phyloP scores from a whole-genome alignment of 2,797 vertebrate species.

The Antennarius maculatus region DNA sequence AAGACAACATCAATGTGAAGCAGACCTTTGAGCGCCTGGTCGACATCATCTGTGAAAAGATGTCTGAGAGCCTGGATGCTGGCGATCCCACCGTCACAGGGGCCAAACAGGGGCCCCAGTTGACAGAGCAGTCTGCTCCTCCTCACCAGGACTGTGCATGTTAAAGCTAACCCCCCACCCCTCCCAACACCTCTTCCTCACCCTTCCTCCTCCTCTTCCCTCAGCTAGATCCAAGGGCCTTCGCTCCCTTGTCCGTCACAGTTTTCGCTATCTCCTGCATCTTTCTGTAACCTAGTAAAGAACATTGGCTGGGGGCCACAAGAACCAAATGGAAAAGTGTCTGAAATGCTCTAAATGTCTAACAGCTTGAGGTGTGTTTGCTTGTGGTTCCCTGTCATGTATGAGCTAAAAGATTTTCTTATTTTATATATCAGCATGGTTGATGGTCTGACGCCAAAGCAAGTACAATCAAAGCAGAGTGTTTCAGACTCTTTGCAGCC shows the following conservation, averaged over 20 bases:
- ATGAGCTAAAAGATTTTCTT: conserved; percentile 5
- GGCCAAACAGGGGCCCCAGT: conserved; percentile 94
- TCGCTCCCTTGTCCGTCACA: conserved; percentile 43
- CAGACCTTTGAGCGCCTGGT: conserved; percentile 97
- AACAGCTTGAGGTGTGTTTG: conserved; percentile 10
- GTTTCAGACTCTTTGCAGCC: conserved; percentile 54
- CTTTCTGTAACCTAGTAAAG: conserved; percentile 30
- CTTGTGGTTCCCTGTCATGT: conserved; percentile 18
- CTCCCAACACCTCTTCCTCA: conserved; percentile 25
- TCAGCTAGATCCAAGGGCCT: conserved; percentile 46
- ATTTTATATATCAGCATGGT: conserved; percentile 6
- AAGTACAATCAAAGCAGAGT: conserved; percentile 28
- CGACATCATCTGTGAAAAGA: conserved; percentile 98
- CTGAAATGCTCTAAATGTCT: conserved; percentile 39
- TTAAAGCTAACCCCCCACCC: conserved; percentile 74
- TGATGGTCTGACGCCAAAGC: conserved; percentile 45
- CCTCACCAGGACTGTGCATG: conserved; percentile 96
- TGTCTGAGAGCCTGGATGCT: conserved; percentile 94
- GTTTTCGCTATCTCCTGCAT: conserved; percentile 47
- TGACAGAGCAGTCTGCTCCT: conserved; percentile 91
- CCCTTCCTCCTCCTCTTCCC: conserved; percentile 21
- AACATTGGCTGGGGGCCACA: conserved; percentile 34
- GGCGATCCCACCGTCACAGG: conserved; percentile 92
- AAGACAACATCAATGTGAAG: conserved; percentile 98
- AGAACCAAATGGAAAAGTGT: conserved; percentile 51